Evolutionary conservation across 2,797 vertebrate species (phyloP), one percentile per base, ranked within the genome.

Genomic region (Pristis pectinata): DNA sequence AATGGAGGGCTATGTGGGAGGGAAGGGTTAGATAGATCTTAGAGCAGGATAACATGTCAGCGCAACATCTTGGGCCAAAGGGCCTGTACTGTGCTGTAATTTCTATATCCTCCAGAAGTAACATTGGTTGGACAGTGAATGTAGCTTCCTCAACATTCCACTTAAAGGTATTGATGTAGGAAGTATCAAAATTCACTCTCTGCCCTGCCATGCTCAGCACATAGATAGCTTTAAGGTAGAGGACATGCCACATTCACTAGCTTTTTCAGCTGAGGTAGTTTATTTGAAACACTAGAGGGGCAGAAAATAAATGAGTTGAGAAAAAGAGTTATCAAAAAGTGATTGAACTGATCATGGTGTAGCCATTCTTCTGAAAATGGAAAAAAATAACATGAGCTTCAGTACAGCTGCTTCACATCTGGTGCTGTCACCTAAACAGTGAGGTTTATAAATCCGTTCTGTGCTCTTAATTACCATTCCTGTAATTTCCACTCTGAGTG

Each of bases 391-490:
- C 67, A 93, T 72, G 44, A 93, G 67, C 67, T 49, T 41, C 41
- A 44, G 92, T 91, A 95, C 98, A 98, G 98, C 98, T 98, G 98
- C 96, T 95, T 96, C 96, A 96, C 98, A 98, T 98, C 98, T 98
- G 98, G 97, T 97, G 96, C 92, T 30, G 97, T 97, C 98, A 97
- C 97, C 97, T 97, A 97, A 98, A 97, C 97, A 97, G 96, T 96
- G 96, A 97, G 97, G 98, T 97, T 97, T 97, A 97, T 97, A 98
- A 98, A 97, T 96, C 97, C 96, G 96, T 98, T 97, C 97, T 96
- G 96, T 98, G 98, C 98, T 97, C 97, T 98, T 98, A 98, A 98
- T 98, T 97, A 97, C 97, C 97, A 97, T 98, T 97, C 97, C 97
- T 98, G 98, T 98, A 97, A 98, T 98, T 98, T 98, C 98, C 97